Percentiles rank a stretch among this genome's conserved stretches.
Conservation (phyloP, 2,888 invertebrate species). For the Conops quadrifasciatus region DNA sequence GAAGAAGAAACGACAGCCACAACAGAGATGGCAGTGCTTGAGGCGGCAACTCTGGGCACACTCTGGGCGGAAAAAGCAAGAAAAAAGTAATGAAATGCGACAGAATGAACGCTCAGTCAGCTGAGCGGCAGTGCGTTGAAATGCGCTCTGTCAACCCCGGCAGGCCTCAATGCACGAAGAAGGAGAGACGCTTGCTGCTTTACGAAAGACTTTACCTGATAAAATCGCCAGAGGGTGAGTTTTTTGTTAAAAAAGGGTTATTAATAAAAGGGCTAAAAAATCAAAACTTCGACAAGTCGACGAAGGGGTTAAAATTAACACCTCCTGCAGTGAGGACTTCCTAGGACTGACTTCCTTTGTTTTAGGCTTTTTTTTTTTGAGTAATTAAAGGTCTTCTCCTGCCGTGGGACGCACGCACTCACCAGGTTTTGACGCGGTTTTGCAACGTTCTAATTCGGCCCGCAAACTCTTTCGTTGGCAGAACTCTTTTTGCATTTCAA, state of each 20-base stretch:
- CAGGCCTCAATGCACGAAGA: not conserved
- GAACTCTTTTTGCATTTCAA: not conserved
- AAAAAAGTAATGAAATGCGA: conserved; percentile 22
- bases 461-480: not conserved
- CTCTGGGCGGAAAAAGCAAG: not conserved
- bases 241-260: not conserved
- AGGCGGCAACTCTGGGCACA: not conserved
- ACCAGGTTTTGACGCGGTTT: no score
- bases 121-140: no score
- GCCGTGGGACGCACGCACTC: no score
- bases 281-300: no score
- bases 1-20: conserved; percentile 36
- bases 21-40: not conserved
- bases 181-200: not conserved
- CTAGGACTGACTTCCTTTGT: not conserved
- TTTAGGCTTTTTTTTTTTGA: not conserved
- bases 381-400: no score
- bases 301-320: conserved; percentile 1
- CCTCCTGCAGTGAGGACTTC: not conserved
- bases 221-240: not conserved
- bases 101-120: no score
- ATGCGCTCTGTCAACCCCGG: conserved; percentile 17
- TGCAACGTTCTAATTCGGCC: no score
- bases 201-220: not conserved
- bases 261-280: not conserved